Base-by-base conservation (phyloP, 2,113 vertebrate species). In the Lepidothrix coronata region DNA sequence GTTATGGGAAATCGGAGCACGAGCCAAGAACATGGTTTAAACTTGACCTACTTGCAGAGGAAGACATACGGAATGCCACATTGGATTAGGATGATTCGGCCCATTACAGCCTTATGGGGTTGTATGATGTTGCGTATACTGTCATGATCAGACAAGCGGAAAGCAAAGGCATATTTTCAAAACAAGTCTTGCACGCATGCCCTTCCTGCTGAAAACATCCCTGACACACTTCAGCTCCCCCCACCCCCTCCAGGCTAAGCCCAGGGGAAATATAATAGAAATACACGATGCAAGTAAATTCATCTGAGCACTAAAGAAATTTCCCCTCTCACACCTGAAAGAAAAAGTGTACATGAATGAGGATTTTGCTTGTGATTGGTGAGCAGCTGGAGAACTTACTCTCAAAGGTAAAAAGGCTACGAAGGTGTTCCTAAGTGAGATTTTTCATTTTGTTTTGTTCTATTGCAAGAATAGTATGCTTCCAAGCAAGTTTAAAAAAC, bases 41-140 rank as follows among this genome's bases (percentile, higher is more conserved):
- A 98, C 98, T 97, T 99, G 99, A 99, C 98, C 98, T 98, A 99
- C 97, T 98, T 99, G 98, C 95, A 90, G 96, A 96, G 96, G 97
- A 98, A 98, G 98, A 91, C 97, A 96, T 96, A 97, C 23, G 96
- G 84, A 94, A 98, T 78, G 98, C 97, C 98, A 98, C 98, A 97
- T 97, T 93, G 96, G 91, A 98, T 99, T 99, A 99, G 97, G 91
- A 28, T 97, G 97, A 98, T 91, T 89, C 61, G 93, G 96, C 95
- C 98, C 95, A 95, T 97, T 95, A 91, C 77, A 96, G 97, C 98
- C 98, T 98, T 98, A 95, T 96, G 97, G 98, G 98, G 97, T 95
- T 73, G 74, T 85, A 63, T 98, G 98, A 98, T 97, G 97, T 4
- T 88, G 86, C 68, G 59, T 37, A 85, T 41, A 19, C 82, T 97